Percentiles rank a stretch among this genome's conserved stretches.
phyloP scores from a whole-genome alignment of 2,797 vertebrate species.

The Mus caroli region DNA sequence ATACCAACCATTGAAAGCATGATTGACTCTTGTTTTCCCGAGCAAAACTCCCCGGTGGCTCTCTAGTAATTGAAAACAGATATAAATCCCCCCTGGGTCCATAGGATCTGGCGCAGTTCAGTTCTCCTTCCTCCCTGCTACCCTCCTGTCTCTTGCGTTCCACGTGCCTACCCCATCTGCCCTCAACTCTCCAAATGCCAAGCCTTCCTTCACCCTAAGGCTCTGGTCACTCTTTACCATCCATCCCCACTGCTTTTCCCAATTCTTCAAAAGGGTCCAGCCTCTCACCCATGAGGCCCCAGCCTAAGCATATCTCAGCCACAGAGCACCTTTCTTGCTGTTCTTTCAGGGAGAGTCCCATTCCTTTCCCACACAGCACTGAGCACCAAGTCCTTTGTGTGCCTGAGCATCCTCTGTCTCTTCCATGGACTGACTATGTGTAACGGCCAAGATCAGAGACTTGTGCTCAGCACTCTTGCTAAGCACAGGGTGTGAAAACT shows the following conservation, averaged over 20 bases:
- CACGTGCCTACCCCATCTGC: not conserved
- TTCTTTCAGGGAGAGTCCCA: not conserved
- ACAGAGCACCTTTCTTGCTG: not conserved
- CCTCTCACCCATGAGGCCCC: not conserved
- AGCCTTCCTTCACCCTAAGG: not conserved
- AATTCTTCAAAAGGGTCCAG: not conserved
- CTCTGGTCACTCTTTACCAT: not conserved
- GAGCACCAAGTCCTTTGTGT: not conserved
- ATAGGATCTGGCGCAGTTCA: not conserved
- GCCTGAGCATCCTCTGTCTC: not conserved
- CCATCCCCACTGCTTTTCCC: not conserved
- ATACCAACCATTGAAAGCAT: not conserved
- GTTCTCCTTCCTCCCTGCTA: not conserved
- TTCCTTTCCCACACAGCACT: not conserved
- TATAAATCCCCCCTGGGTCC: not conserved
- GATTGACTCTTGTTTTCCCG: not conserved
- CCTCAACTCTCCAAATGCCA: not conserved
- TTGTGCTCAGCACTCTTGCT: not conserved
- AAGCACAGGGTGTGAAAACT: not conserved
- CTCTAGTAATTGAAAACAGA: not conserved
- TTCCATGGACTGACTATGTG: accelerated
- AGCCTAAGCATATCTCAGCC: not conserved
- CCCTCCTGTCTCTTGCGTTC: accelerated
- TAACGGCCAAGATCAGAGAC: not conserved
- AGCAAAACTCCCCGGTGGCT: not conserved